Evolutionary conservation across 2,113 vertebrate genomes (phyloP).

Genomic region (Struthio camelus): DNA sequence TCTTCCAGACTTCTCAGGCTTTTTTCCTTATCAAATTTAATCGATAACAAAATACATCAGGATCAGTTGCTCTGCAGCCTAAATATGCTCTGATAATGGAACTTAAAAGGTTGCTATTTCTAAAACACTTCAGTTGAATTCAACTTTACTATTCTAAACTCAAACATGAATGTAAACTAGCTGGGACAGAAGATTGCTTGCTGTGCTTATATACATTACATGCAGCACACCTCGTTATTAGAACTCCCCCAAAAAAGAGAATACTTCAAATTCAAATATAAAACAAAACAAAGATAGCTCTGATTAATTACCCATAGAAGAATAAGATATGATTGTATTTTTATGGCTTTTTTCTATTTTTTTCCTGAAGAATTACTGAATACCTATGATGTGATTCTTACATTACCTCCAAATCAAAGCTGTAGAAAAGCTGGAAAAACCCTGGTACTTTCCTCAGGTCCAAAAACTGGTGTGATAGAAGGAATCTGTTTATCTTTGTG

Average conservation of each 20-base stretch:
- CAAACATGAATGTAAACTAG: not conserved
- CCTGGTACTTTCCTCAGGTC: slow-evolving; percentile 89
- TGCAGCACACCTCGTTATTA: not conserved
- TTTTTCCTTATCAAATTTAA: not conserved
- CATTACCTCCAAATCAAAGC: slow-evolving; percentile 88
- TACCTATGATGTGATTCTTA: not conserved
- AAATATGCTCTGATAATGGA: not conserved
- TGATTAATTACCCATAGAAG: not conserved
- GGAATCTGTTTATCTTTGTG: slow-evolving; percentile 86
- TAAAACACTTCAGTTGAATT: not conserved
- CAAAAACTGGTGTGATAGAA: slow-evolving; percentile 88
- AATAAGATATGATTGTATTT: not conserved
- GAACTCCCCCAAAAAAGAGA: not conserved
- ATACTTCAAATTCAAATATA: not conserved
- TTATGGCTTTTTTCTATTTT: not conserved
- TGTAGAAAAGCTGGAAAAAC: slow-evolving; percentile 94
- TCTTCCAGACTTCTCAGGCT: not conserved
- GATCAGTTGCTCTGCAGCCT: not conserved
- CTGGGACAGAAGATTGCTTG: not conserved
- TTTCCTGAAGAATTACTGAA: not conserved
- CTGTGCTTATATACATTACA: not conserved
- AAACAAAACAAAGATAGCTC: not conserved
- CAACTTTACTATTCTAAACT: not conserved
- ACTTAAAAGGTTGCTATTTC: not conserved
- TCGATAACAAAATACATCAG: not conserved